A percentile compares a stretch with the other conserved stretches of the same genome.
Evolutionary conservation across 2,113 vertebrate species (phyloP).

Genomic region (Petroica traversi): DNA sequence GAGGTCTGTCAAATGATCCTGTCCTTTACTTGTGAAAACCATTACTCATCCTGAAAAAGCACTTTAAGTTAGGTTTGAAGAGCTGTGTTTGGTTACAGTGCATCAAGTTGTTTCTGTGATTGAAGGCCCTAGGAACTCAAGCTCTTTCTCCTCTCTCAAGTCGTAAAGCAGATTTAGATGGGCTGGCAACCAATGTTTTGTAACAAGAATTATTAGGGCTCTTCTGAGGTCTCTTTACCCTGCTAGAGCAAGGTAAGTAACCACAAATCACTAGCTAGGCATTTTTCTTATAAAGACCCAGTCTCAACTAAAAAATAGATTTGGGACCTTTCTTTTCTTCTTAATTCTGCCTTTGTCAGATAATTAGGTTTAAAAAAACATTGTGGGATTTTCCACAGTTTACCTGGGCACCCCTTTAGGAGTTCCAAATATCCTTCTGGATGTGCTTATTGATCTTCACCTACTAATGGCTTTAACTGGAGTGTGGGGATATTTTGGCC

Average conservation of each 20-base stretch:
- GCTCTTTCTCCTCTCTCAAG: background rate
- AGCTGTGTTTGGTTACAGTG: background rate
- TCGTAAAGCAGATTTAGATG: background rate
- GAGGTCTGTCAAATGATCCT: background rate
- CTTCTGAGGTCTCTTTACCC: background rate
- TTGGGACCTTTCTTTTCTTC: background rate
- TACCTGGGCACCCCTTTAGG: background rate
- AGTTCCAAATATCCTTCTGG: background rate
- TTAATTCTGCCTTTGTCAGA: background rate
- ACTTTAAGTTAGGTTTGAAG: background rate
- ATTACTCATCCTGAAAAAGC: background rate
- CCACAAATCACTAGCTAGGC: background rate
- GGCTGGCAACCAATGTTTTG: background rate
- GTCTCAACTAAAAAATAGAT: background rate
- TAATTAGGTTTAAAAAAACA: background rate
- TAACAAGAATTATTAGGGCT: background rate
- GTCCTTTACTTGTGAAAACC: background rate
- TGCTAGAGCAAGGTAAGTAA: background rate
- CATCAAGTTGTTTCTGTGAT: background rate
- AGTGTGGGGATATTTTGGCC: background rate
- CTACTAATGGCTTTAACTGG: background rate
- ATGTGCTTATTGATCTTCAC: background rate
- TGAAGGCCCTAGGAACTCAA: background rate
- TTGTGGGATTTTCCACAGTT: background rate
- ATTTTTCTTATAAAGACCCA: background rate